phyloP scores from a whole-genome alignment of 2,888 invertebrate species.

The Limulus polyphemus region DNA sequence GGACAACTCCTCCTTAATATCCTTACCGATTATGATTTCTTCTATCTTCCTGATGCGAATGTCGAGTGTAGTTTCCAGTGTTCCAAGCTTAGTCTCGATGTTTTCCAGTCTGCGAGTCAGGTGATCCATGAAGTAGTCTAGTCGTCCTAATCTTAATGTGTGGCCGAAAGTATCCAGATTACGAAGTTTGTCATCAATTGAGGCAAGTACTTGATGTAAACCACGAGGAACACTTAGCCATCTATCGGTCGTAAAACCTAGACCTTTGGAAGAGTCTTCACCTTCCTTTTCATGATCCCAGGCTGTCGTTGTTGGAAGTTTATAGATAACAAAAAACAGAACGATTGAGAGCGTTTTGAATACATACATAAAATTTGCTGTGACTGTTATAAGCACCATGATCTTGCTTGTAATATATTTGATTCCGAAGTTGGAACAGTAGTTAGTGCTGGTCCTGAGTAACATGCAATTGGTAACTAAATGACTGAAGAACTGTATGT shows the following conservation, averaged over 20 bases:
- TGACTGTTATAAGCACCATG: no score
- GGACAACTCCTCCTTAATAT: constrained; percentile 21
- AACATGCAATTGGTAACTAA: no score
- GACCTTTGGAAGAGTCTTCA: no score
- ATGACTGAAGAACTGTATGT: no score
- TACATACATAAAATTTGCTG: no score
- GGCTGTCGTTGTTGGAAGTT: no score
- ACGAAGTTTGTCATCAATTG: constrained; percentile 23
- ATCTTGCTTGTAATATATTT: no score
- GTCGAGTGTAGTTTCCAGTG: constrained; percentile 34
- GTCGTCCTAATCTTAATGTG: constrained; percentile 29
- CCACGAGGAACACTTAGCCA: constrained; percentile 8
- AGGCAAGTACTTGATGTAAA: constrained; percentile 19
- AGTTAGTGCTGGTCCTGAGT: no score
- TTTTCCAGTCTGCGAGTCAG: constrained; percentile 39
- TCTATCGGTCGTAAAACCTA: not conserved
- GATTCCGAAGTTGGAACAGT: no score
- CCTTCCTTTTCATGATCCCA: no score
- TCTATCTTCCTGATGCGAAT: constrained; percentile 21
- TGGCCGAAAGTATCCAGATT: constrained; percentile 21
- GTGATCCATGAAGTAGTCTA: constrained; percentile 35
- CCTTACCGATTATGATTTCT: constrained; percentile 17
- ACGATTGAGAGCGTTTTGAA: no score
- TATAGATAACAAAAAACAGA: no score
- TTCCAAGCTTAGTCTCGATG: constrained; percentile 38